Evolutionary conservation across 2,113 vertebrate species (phyloP).

Genomic region (Sarotherodon lohbergeri): DNA sequence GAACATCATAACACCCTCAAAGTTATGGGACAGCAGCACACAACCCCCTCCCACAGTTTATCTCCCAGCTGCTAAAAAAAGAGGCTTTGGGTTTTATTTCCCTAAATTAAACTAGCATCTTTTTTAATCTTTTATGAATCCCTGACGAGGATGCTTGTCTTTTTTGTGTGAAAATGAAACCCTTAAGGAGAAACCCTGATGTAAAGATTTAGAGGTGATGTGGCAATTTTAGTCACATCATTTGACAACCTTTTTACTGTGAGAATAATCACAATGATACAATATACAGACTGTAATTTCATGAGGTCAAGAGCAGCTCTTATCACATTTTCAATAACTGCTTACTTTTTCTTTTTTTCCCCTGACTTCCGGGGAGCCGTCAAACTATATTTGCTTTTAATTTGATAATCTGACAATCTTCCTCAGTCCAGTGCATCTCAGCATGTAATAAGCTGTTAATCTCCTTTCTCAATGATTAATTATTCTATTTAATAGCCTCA

Average conservation of each 20-base stretch:
- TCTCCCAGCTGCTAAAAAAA: not conserved
- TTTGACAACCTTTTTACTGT: not conserved
- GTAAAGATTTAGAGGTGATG: not conserved
- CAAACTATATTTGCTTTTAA: not conserved
- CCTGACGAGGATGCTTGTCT: not conserved
- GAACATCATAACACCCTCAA: not conserved
- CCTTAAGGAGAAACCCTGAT: not conserved
- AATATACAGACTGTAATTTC: not conserved
- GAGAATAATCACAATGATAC: not conserved
- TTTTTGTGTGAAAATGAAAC: not conserved
- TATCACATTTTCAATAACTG: not conserved
- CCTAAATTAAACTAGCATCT: not conserved
- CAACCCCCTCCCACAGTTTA: not conserved
- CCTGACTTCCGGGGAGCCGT: not conserved
- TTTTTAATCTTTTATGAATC: not conserved
- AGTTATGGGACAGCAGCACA: not conserved
- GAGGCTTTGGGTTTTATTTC: not conserved
- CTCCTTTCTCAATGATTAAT: not conserved
- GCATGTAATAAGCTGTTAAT: not conserved
- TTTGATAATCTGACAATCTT: not conserved
- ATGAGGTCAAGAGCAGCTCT: not conserved
- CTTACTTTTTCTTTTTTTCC: not conserved
- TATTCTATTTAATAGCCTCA: not conserved
- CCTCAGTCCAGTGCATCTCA: not conserved
- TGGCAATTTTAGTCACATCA: not conserved